Percentiles rank a stretch among this genome's conserved stretches.
Conservation (phyloP, 2,888 invertebrate species). For the Embidobia sp. region DNA sequence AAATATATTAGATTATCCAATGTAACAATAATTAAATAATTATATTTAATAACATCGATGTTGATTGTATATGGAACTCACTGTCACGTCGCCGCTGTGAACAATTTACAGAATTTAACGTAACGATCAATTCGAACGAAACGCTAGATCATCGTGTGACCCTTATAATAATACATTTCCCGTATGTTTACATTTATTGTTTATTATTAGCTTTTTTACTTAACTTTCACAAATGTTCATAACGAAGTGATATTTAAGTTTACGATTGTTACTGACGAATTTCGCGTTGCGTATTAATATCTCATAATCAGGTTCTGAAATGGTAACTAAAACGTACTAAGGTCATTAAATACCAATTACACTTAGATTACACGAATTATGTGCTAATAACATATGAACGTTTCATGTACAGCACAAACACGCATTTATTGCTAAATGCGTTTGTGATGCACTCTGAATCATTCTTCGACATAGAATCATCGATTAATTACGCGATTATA, state of each 20-base stretch:
- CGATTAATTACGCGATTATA: conserved; percentile 40
- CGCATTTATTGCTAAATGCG: conserved; percentile 41
- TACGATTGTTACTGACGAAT: conserved; percentile 24
- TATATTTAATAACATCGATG: conserved; percentile 24
- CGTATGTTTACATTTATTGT: no score
- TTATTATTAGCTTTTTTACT: no score
- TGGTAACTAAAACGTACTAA: conserved; percentile 50
- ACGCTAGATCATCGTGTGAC: neutral
- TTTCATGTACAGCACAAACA: conserved; percentile 32
- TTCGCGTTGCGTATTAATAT: conserved; percentile 19
- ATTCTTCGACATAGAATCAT: conserved; percentile 50
- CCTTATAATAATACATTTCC: no score
- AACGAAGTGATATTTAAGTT: conserved; percentile 22
- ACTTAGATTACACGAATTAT: conserved; percentile 57
- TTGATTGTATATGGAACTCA: no score
- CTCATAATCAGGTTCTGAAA: conserved; percentile 32
- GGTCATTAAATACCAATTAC: conserved; percentile 55
- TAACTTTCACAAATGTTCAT: neutral
- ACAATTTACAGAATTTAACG: conserved; percentile 3
- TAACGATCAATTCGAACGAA: neutral
- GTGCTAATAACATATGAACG: conserved; percentile 48
- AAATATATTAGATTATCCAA: conserved; percentile 30
- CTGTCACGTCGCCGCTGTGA: neutral
- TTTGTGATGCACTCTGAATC: conserved; percentile 42
- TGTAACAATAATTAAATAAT: conserved; percentile 34